A percentile compares a stretch with the other conserved stretches of the same genome.
These are phyloP conservation scores for Lamprologus ornatipinnis DNA, from an alignment of 2,113 vertebrate genomes.

Conservation along the genomic window DNA sequence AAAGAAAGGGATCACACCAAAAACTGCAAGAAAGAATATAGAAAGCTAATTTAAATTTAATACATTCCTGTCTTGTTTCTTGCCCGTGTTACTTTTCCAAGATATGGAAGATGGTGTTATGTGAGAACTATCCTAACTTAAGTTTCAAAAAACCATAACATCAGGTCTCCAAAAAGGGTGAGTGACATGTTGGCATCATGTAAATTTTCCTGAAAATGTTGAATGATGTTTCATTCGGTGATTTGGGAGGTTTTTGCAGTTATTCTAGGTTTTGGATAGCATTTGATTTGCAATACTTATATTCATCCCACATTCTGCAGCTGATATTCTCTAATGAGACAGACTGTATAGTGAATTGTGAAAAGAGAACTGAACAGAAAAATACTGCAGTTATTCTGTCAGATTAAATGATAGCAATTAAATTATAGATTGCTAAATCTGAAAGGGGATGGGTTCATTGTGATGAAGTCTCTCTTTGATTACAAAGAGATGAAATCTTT, in stretches of 20 bases:
- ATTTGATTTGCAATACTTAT: constrained; percentile 1
- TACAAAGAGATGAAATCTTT: constrained; percentile 48
- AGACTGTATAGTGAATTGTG: constrained; percentile 32
- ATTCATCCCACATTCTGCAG: constrained; percentile 6
- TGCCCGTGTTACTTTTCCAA: constrained; percentile 21
- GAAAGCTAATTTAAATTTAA: constrained; percentile 60
- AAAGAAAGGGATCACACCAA: constrained; percentile 40
- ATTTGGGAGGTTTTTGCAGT: not conserved
- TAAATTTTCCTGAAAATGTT: constrained; percentile 17
- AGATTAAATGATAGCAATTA: constrained; percentile 65
- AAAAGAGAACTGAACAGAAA: constrained; percentile 18
- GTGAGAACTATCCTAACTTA: constrained; percentile 4
- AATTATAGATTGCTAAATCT: constrained; percentile 64
- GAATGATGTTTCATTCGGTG: not conserved
- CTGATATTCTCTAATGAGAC: constrained; percentile 24
- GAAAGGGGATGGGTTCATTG: constrained; percentile 60
- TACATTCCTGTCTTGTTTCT: constrained; percentile 32
- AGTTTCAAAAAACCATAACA: constrained; percentile 8
- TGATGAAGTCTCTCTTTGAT: constrained; percentile 42
- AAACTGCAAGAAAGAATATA: constrained; percentile 43
- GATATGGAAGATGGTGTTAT: not conserved
- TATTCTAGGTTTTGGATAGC: constrained; percentile 1
- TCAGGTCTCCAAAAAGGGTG: constrained; percentile 11
- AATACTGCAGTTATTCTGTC: constrained; percentile 45
- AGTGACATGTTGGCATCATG: constrained; percentile 29